Conservation (phyloP, 2,113 vertebrate species). For the Parus major region DNA sequence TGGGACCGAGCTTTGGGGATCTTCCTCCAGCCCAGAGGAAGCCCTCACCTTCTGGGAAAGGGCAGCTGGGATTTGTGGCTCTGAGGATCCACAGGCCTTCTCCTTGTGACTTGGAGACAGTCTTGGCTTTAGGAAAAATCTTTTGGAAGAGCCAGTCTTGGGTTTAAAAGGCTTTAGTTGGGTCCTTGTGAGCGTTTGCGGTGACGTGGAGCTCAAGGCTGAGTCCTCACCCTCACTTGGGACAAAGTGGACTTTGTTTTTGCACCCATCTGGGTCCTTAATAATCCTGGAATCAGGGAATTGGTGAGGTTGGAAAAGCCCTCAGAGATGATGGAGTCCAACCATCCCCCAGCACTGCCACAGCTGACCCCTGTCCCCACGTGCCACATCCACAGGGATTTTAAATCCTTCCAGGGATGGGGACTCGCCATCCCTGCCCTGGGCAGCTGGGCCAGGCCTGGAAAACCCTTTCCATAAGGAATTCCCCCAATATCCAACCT, state of each 20-base stretch:
- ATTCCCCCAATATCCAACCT: not conserved
- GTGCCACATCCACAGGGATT: not conserved
- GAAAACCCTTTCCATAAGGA: not conserved
- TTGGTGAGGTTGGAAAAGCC: not conserved
- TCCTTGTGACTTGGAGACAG: not conserved
- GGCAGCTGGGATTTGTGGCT: not conserved
- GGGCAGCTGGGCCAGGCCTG: not conserved
- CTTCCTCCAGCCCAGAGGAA: not conserved
- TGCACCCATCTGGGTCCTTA: not conserved
- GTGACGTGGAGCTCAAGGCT: not conserved
- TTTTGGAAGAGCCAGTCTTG: not conserved
- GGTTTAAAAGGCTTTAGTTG: not conserved
- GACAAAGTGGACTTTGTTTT: not conserved
- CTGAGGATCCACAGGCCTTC: not conserved
- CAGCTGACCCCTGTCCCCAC: not conserved
- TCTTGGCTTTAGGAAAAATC: not conserved
- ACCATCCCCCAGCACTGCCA: not conserved
- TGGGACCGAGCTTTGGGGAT: not conserved
- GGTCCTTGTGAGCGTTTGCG: accelerated
- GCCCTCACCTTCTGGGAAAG: not conserved
- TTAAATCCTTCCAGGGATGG: not conserved
- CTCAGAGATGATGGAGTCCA: not conserved
- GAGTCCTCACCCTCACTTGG: not conserved
- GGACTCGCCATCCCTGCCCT: not conserved
- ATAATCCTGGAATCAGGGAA: not conserved